Percentiles rank a stretch among this genome's conserved stretches.
Evolutionary conservation across 2,888 invertebrate species (phyloP).

Genomic region (Dynastes tityus): DNA sequence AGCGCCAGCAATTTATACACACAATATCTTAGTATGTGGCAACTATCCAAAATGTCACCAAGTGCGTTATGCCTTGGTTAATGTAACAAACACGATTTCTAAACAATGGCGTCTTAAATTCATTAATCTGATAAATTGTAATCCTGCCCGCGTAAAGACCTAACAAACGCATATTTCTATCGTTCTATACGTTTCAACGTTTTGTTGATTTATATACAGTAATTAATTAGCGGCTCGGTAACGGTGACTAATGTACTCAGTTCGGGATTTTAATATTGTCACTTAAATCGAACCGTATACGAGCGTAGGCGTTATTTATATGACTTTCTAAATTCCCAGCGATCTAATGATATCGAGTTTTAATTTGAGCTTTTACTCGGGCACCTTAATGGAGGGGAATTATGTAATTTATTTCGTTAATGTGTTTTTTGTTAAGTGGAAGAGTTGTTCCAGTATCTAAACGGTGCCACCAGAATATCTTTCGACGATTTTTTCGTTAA

Average conservation of each 20-base stretch:
- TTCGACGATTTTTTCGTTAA: background rate
- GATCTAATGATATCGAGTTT: slow-evolving; percentile 36
- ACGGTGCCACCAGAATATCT: slow-evolving; percentile 22
- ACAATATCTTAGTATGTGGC: slow-evolving; percentile 24
- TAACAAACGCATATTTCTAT: slow-evolving; percentile 16
- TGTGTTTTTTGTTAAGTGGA: slow-evolving; percentile 41
- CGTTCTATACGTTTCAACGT: slow-evolving; percentile 18
- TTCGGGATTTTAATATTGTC: slow-evolving; percentile 41
- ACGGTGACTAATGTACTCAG: slow-evolving; percentile 34
- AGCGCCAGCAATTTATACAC: slow-evolving; percentile 8
- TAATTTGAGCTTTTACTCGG: slow-evolving; percentile 38
- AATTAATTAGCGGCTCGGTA: slow-evolving; percentile 36
- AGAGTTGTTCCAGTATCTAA: slow-evolving; percentile 33
- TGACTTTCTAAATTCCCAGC: slow-evolving; percentile 43
- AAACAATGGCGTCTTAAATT: slow-evolving; percentile 40
- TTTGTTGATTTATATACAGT: slow-evolving; percentile 39
- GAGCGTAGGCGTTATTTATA: slow-evolving; percentile 39
- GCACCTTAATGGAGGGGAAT: slow-evolving; percentile 24
- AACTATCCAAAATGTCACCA: slow-evolving; percentile 35
- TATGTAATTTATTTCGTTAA: slow-evolving; percentile 42
- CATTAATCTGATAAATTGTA: slow-evolving; percentile 40
- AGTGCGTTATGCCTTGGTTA: slow-evolving; percentile 17
- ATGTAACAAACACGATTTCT: slow-evolving; percentile 17
- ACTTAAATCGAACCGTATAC: slow-evolving; percentile 19
- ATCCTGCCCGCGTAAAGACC: slow-evolving; percentile 6